These are phyloP conservation scores for Anniella stebbinsi DNA, from an alignment of 2,797 vertebrate species.

Conservation along the genomic window DNA sequence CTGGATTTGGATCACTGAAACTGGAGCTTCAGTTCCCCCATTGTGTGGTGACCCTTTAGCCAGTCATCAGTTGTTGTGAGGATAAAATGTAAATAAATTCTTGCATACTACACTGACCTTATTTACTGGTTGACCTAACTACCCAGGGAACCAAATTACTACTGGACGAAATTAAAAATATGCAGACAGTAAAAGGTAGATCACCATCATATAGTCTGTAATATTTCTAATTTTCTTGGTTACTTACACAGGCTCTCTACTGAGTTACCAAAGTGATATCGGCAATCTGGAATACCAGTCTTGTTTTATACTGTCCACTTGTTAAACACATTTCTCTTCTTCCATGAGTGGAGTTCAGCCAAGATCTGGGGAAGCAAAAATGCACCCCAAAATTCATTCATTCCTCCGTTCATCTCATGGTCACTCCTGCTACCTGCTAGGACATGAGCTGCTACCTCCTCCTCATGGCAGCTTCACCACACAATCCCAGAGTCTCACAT, in stretches of 20 bases:
- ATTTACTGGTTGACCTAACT: no score
- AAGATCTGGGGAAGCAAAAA: neutral
- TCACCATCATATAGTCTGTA: neutral
- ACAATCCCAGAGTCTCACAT: neutral
- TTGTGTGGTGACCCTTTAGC: neutral
- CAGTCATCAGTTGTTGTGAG: no score
- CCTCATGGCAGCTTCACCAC: no score
- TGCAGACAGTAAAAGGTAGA: no score
- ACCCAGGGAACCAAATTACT: no score
- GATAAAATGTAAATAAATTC: no score
- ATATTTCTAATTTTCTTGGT: neutral
- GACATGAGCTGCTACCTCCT: neutral
- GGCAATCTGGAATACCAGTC: neutral
- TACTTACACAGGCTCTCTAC: neutral
- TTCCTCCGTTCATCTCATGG: no score
- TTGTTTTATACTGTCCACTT: neutral
- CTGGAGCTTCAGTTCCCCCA: neutral
- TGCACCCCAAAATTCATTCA: no score
- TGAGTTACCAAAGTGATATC: neutral
- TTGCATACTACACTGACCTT: no score
- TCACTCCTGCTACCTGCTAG: neutral
- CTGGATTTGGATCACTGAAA: neutral
- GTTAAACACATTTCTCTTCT: neutral
- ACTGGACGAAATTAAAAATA: no score
- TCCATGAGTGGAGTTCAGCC: neutral